Conservation (phyloP, 2,797 vertebrate species). For the Glyptemys insculpta region DNA sequence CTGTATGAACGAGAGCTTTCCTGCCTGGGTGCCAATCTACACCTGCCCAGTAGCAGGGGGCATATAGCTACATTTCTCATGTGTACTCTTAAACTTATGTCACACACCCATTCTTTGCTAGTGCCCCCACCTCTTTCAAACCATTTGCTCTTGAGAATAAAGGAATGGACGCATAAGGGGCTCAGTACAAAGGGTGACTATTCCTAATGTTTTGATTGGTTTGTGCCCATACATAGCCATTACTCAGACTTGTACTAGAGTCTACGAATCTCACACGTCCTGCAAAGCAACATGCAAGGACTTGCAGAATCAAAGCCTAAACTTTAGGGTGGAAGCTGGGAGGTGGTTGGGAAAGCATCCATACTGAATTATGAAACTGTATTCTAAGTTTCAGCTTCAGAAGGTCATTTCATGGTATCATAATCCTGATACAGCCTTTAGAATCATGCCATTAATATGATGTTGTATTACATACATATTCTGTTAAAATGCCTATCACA, state of each 20-base stretch:
- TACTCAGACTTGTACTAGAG: not conserved
- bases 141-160: not conserved
- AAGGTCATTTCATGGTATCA: not conserved
- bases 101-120: not conserved
- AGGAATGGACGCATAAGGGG: not conserved
- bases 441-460: rapidly evolving
- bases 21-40: rapidly evolving
- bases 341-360: conserved; percentile 30
- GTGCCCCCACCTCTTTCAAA: not conserved
- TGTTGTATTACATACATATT: not conserved
- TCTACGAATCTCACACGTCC: not conserved
- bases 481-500: not conserved
- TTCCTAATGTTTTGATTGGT: not conserved
- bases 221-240: rapidly evolving
- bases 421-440: not conserved
- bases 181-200: not conserved
- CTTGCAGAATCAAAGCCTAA: not conserved
- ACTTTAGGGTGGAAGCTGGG: not conserved
- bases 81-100: rapidly evolving
- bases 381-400: not conserved
- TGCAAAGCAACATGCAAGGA: not conserved
- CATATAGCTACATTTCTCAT: not conserved
- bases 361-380: not conserved
- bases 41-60: not conserved
- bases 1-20: not conserved